A percentile compares a stretch with the other conserved stretches of the same genome.
phyloP scores from a whole-genome alignment of 2,113 vertebrate genomes.

The Corvus hawaiiensis region DNA sequence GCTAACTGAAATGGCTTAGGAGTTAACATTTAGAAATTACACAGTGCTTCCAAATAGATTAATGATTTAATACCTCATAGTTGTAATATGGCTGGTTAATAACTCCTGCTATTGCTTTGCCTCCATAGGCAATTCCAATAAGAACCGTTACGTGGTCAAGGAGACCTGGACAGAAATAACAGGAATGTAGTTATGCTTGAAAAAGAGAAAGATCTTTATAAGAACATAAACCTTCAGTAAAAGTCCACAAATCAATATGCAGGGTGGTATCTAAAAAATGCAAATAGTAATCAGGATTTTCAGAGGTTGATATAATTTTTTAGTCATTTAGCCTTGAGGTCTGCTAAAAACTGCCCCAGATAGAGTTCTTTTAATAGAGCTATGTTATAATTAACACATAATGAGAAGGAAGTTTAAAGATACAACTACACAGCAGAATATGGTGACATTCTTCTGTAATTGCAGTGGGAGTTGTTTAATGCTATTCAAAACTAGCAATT shows the following conservation, averaged over 20 bases:
- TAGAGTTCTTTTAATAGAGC: background rate
- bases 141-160: slow-evolving; percentile 96
- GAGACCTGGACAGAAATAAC: slow-evolving; percentile 77
- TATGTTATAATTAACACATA: background rate
- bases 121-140: slow-evolving; percentile 91
- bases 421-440: background rate
- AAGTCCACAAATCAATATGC: background rate
- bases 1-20: background rate
- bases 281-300: background rate
- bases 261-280: background rate
- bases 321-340: background rate
- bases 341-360: background rate
- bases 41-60: background rate
- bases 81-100: slow-evolving; percentile 99
- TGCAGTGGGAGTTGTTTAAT: background rate
- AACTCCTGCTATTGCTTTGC: slow-evolving; percentile 93
- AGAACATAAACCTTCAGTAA: background rate
- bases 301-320: background rate
- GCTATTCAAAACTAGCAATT: background rate
- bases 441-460: background rate
- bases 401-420: background rate
- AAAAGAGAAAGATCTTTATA: background rate
- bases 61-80: slow-evolving; percentile 84
- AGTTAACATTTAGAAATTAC: background rate
- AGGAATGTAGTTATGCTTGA: background rate